Percentiles rank a stretch among this genome's conserved stretches.
Conservation (phyloP, 2,113 vertebrate genomes). For the Paracanthobrama guichenoti region DNA sequence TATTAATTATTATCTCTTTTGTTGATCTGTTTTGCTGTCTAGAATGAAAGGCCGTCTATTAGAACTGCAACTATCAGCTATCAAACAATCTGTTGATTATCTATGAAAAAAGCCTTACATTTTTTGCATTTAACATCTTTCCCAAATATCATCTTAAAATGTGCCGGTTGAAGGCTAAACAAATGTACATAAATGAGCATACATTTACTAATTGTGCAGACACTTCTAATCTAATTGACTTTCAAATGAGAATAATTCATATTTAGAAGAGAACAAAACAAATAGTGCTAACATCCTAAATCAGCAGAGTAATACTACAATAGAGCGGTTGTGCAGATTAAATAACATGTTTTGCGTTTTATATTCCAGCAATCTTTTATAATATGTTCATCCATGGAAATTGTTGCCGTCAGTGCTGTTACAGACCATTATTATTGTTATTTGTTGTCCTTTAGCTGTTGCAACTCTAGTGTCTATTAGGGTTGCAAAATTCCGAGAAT, state of each 20-base stretch:
- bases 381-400: no score
- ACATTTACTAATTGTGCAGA: not conserved
- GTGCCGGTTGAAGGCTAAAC: not conserved
- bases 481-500: no score
- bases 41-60: not conserved
- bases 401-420: no score
- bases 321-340: no score
- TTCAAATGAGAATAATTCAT: not conserved
- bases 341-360: no score
- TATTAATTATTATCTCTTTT: not conserved
- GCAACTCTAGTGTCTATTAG: no score
- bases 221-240: not conserved
- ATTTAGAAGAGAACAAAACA: not conserved
- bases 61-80: not conserved
- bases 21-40: not conserved
- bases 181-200: not conserved
- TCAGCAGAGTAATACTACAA: no score
- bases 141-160: not conserved
- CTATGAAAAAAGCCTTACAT: not conserved
- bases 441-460: no score
- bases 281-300: not conserved
- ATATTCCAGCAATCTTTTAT: no score
- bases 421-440: no score
- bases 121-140: not conserved
- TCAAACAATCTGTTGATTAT: not conserved